phyloP scores from a whole-genome alignment of 1,140 invertebrate species.

The Diachasma alloeum region DNA sequence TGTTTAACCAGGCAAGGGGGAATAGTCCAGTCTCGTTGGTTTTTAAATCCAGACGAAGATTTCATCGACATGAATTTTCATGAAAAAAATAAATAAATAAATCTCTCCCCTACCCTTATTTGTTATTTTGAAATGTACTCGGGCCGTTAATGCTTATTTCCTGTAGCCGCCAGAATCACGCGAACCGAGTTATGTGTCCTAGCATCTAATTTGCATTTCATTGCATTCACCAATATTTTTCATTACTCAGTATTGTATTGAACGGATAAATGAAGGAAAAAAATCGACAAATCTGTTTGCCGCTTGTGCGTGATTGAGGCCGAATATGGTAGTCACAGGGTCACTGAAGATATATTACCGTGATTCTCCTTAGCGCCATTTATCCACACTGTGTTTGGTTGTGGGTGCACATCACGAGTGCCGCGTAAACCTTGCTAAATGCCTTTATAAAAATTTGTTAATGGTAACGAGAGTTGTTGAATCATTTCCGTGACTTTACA shows the following conservation, averaged over 20 bases:
- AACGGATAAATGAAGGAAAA: background rate
- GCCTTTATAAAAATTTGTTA: background rate
- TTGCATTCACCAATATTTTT: constrained; percentile 4
- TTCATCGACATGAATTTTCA: background rate
- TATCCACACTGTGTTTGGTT: constrained; percentile 44
- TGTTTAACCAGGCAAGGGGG: background rate
- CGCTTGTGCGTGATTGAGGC: constrained; percentile 23
- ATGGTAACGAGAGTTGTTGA: constrained; percentile 11
- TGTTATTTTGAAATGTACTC: background rate
- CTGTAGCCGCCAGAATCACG: background rate
- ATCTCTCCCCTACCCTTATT: background rate
- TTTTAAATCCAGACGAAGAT: background rate
- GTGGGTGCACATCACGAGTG: constrained; percentile 30
- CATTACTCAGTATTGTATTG: background rate
- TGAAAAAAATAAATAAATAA: constrained; percentile 5
- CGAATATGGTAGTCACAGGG: constrained; percentile 27
- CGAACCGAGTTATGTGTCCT: background rate
- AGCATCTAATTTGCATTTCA: constrained; percentile 21
- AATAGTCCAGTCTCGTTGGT: constrained; percentile 1
- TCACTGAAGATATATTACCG: constrained; percentile 26
- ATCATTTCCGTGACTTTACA: background rate
- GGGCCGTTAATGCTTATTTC: background rate
- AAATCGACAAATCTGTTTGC: constrained; percentile 23
- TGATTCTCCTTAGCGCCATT: constrained; percentile 27
- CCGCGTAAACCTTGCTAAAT: constrained; percentile 34